Conservation (phyloP, 1,140 invertebrate species). For the Dryas iulia region DNA sequence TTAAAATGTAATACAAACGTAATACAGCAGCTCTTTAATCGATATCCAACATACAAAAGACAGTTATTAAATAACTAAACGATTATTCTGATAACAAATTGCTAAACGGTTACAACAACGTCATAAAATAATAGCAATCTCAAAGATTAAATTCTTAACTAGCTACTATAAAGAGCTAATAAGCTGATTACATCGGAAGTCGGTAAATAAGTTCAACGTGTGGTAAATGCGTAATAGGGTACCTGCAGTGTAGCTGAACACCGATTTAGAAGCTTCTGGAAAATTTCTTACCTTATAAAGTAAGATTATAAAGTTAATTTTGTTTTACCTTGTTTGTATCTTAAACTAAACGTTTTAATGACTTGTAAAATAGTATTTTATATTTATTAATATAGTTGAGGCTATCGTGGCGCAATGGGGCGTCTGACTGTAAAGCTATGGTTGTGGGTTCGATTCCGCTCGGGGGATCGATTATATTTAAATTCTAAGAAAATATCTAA, state of each 20-base stretch:
- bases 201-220: slow-evolving; percentile 5
- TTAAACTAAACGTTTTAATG: not conserved
- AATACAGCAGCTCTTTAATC: too few species aligned
- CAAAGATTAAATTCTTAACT: slow-evolving; percentile 1
- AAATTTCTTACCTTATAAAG: not conserved
- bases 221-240: slow-evolving; percentile 6
- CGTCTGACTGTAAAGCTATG: too few species aligned
- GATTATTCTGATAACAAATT: not conserved
- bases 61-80: not conserved
- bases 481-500: too few species aligned
- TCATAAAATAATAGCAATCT: slow-evolving; percentile 1
- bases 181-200: slow-evolving; percentile 12
- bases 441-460: too few species aligned
- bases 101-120: not conserved
- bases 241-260: not conserved
- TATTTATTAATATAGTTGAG: too few species aligned
- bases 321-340: not conserved
- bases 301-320: not conserved
- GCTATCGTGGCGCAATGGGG: too few species aligned
- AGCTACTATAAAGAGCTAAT: slow-evolving; percentile 4
- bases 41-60: not conserved
- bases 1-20: too few species aligned
- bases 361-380: not conserved
- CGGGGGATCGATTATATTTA: too few species aligned
- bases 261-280: not conserved